Percentiles rank a stretch among this genome's conserved stretches.
Conservation (phyloP, 2,888 invertebrate genomes). For the Lagria hirta region DNA sequence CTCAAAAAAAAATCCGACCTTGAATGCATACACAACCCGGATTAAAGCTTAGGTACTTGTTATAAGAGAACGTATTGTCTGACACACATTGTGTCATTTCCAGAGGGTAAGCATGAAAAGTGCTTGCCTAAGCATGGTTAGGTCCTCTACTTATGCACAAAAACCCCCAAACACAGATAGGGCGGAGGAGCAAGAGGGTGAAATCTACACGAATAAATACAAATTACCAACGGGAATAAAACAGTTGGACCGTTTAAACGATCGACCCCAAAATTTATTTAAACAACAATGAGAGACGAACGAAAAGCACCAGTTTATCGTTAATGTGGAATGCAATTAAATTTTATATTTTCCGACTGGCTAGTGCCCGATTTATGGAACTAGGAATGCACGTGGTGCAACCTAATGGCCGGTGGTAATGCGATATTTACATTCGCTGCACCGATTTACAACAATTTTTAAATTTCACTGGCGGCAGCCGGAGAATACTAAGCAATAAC, state of each 20-base stretch:
- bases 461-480: no score
- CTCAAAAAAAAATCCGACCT: conserved; percentile 42
- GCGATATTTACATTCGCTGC: no score
- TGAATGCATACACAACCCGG: conserved; percentile 41
- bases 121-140: conserved; percentile 41
- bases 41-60: conserved; percentile 47
- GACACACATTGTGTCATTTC: conserved; percentile 49
- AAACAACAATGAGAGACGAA: conserved; percentile 10
- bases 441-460: no score
- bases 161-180: no score
- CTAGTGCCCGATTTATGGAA: no score
- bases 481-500: no score
- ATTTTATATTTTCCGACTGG: conserved; percentile 20
- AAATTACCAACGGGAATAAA: conserved; percentile 24
- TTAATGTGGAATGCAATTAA: conserved; percentile 23
- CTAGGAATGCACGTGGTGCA: conserved; percentile 6
- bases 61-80: conserved; percentile 40
- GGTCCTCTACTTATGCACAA: conserved; percentile 29
- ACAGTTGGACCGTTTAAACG: conserved; percentile 23
- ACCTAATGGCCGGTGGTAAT: no score
- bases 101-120: conserved; percentile 45
- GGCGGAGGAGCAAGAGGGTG: conserved; percentile 24
- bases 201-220: conserved; percentile 23
- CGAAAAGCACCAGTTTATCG: conserved; percentile 11
- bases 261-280: conserved; percentile 17